These are phyloP conservation scores for Zoanthus sansibaricus DNA, from an alignment of 92 coral and sea anemone species.

Conservation along the genomic window DNA sequence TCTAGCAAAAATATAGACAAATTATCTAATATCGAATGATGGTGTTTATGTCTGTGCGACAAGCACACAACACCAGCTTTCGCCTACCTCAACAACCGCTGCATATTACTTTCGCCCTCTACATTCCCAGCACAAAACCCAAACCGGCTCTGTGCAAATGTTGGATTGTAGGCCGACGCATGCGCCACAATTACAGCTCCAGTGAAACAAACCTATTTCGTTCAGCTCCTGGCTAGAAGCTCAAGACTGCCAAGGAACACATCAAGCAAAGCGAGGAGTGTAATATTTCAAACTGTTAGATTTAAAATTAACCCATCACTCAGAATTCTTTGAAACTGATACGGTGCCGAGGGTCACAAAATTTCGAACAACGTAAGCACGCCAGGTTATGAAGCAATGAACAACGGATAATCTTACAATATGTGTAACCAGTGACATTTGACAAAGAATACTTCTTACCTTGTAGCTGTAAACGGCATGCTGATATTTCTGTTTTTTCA, in stretches of 20 bases:
- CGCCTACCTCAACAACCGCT: conserved; percentile 17
- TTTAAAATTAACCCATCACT: conserved; percentile 42
- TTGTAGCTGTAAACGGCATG: conserved; percentile 7
- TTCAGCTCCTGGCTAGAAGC: not conserved
- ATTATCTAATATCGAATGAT: not conserved
- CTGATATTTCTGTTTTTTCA: not conserved
- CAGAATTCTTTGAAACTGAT: conserved; percentile 37
- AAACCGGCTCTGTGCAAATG: conserved; percentile 8
- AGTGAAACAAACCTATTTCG: conserved; percentile 13
- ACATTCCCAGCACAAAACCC: conserved; percentile 26
- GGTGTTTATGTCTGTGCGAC: not conserved
- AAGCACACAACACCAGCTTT: too few relatives aligned
- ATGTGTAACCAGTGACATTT: not conserved
- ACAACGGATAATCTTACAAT: not conserved
- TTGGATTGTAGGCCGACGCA: conserved; percentile 3
- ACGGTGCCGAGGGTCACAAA: conserved; percentile 17
- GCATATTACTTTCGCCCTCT: conserved; percentile 14
- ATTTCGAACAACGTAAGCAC: not conserved
- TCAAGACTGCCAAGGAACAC: not conserved
- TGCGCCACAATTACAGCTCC: conserved; percentile 16
- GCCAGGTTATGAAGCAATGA: conserved; percentile 6
- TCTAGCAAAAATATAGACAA: not conserved
- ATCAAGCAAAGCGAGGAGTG: conserved; percentile 34
- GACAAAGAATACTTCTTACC: conserved; percentile 15
- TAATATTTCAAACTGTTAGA: conserved; percentile 38